Percentiles rank a stretch among this genome's conserved stretches.
Evolutionary conservation across 2,888 invertebrate genomes (phyloP).

Genomic region (Galerucella pusilla): DNA sequence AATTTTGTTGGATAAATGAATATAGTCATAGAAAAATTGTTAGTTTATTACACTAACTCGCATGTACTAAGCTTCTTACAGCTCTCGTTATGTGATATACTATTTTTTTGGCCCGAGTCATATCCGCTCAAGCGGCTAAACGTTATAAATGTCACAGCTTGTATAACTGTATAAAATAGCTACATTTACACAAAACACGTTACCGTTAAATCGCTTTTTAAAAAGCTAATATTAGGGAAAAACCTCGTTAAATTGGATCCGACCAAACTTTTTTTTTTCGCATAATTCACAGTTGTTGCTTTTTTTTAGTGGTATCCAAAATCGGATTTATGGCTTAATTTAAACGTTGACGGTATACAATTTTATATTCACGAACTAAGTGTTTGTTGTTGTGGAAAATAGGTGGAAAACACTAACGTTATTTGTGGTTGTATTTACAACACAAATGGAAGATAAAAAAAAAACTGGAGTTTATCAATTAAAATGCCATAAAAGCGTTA

Average conservation of each 20-base stretch:
- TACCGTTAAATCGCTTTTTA: constrained; percentile 30
- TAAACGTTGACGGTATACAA: constrained; percentile 9
- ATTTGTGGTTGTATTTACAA: constrained; percentile 1
- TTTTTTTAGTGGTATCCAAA: constrained; percentile 14
- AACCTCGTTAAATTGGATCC: constrained; percentile 22
- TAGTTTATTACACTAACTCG: background rate
- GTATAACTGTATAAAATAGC: constrained; percentile 29
- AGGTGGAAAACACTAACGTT: background rate
- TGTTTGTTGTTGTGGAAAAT: constrained; percentile 4
- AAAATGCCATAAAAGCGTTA: background rate
- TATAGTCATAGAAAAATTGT: background rate
- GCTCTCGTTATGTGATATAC: background rate
- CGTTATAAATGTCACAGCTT: constrained; percentile 27
- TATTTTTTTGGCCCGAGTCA: background rate
- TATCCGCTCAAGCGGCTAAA: constrained; percentile 4
- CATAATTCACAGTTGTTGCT: constrained; percentile 23
- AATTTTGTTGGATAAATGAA: too few relatives aligned
- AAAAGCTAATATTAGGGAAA: constrained; percentile 28
- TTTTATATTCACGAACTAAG: constrained; percentile 4
- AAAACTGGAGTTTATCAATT: background rate
- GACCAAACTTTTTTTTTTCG: constrained; percentile 14
- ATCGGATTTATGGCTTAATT: constrained; percentile 17
- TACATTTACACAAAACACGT: constrained; percentile 31
- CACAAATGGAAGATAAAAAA: background rate
- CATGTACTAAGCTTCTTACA: background rate